phyloP scores from a whole-genome alignment of 2,113 vertebrate species.

The Tachuris rubrigastra region DNA sequence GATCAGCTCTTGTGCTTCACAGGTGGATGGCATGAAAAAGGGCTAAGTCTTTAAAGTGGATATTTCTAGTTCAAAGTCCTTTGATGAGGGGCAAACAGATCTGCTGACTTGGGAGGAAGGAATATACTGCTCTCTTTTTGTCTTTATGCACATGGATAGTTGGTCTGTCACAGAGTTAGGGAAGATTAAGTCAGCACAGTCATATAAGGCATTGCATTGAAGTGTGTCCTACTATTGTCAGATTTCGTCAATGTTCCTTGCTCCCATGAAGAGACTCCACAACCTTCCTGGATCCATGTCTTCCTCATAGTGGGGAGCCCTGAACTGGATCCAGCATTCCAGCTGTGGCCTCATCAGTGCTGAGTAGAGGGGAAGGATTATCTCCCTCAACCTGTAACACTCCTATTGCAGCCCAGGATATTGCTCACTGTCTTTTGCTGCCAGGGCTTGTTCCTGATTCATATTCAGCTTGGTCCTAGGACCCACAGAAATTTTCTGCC shows the following conservation, averaged over 20 bases:
- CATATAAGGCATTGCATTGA: neutral
- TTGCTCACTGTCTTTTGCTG: neutral
- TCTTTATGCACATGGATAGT: neutral
- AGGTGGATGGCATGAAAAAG: neutral
- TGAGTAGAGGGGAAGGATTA: neutral
- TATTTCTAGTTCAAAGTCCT: neutral
- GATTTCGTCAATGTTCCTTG: neutral
- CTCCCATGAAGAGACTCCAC: neutral
- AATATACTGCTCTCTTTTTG: neutral
- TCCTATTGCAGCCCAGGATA: neutral
- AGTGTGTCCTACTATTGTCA: neutral
- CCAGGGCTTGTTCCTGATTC: fast-evolving
- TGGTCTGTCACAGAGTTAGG: neutral
- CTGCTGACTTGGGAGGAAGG: neutral
- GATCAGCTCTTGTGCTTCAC: neutral
- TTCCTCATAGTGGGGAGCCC: neutral
- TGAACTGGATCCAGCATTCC: neutral
- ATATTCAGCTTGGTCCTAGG: neutral
- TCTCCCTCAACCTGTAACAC: neutral
- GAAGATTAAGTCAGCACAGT: neutral
- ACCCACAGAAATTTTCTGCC: neutral
- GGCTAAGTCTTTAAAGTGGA: neutral
- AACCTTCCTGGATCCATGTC: fast-evolving
- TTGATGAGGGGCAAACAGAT: neutral
- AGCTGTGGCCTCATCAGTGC: neutral